These are phyloP conservation scores for Drosophila lacteicornis DNA, from an alignment of 1,140 invertebrate genomes.

Conservation along the genomic window DNA sequence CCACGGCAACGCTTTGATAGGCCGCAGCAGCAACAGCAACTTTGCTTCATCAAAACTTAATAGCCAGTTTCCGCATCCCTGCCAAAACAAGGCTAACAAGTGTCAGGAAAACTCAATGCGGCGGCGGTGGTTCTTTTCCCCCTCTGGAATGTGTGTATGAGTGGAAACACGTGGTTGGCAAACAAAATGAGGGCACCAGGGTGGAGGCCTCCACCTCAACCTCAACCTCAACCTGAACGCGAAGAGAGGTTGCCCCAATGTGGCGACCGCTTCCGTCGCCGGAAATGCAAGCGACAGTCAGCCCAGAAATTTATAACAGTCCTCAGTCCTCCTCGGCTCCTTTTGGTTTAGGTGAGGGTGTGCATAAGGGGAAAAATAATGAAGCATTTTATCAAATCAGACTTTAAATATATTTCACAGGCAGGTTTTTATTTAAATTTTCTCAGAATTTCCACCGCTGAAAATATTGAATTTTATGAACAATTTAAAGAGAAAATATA, in stretches of 20 bases:
- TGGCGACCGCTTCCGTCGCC: conserved; percentile 37
- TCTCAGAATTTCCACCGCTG: background rate
- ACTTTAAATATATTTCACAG: background rate
- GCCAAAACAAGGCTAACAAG: conserved; percentile 63
- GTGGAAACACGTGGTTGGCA: conserved; percentile 28
- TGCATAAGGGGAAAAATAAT: conserved; percentile 7
- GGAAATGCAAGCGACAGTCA: conserved; percentile 77
- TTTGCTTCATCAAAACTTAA: conserved; percentile 75
- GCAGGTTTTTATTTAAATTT: background rate
- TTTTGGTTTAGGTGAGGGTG: conserved; percentile 1
- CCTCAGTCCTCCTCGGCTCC: conserved; percentile 8
- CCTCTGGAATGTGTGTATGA: conserved; percentile 22
- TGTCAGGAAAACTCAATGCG: conserved; percentile 51
- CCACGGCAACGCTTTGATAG: conserved; percentile 26
- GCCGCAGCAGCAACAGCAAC: conserved; percentile 39
- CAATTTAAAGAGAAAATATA: no score
- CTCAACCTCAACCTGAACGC: conserved; percentile 15
- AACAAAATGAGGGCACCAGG: conserved; percentile 56
- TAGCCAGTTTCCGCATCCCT: conserved; percentile 69
- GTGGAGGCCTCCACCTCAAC: conserved; percentile 16
- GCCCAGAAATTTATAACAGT: conserved; percentile 62
- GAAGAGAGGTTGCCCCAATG: conserved; percentile 4
- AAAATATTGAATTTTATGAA: background rate
- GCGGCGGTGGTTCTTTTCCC: background rate
- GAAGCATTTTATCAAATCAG: conserved; percentile 15